Base-by-base conservation (phyloP, 2,113 vertebrate species). In the Syrrhaptes paradoxus region DNA sequence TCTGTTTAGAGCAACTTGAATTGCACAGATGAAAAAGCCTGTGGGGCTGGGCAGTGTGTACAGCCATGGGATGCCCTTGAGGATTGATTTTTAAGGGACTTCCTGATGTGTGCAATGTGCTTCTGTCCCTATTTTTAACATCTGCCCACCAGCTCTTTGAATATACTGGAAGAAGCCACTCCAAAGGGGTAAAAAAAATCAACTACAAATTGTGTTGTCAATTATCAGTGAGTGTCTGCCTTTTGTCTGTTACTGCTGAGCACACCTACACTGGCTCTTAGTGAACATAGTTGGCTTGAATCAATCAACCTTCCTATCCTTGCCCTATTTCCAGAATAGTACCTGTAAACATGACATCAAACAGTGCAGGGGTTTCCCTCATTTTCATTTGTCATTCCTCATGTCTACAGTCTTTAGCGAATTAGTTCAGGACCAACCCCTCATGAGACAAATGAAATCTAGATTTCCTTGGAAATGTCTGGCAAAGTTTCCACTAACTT, bases 1-100 rank as follows among this genome's bases (percentile, higher is more conserved):
- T 83, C 55, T 66, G 13, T 66, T 86, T 46, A 66, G 17, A 73
- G 36, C 17, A 51, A 70, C 43, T 74, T 51, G 54, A 88, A 55
- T 11, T 51, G 19, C 2, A 2, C 67, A 83, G 71, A 55, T 90
- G 46, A 85, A 66, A 46, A 57, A 43, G 55, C 29, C 32, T 55
- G 0, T 1, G 4, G 26, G 17, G 6, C 16, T 80, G 32, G 13
- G 22, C 29, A 49, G 8, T 0, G 0, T 12, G 18, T 75, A 36
- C 26, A 85, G 65, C 28, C 25, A 29, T 5, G 66, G n/a, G 49
- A 75, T 20, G 13, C 10, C 74, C 31, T 43, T 2, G 1, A 18
- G 8, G 11, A 36, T 13, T 43, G 45, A 74, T 51, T 96, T 85
- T 79, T 85, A 73, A 79, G 41, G 54, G n/a, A 43, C 5, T 80